Base-by-base conservation (phyloP, 2,888 invertebrate genomes). In the Watsonalla cultraria region DNA sequence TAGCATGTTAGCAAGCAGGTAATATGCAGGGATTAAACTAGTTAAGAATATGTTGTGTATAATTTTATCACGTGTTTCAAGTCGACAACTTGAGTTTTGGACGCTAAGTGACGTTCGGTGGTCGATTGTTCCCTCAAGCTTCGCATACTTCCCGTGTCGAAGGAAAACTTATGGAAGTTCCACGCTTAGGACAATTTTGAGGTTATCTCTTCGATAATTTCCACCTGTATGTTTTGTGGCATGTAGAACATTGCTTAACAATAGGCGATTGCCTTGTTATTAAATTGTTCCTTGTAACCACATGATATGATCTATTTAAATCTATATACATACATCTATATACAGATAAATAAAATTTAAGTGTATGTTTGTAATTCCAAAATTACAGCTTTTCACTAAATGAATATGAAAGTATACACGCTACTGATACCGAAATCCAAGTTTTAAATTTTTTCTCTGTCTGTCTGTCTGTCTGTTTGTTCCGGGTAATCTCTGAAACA, bases 111-210 rank as follows among this genome's bases (percentile, higher is more conserved):
- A 60, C 58, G 64, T 61, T 68, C 57, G 64, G 62, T 68, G 70
- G 65, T 70, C 72, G 66, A 76, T 74, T 78, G 72, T 78, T 74
- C 74, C 67, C 65, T 72, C 70, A 71, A 69, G 66, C 61, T 59
- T 64, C 72, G 68, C 79, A 82, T 81, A 80, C 76, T 82, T 81
- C 69, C 57, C 63, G 58, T 56, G 58, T 68, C 70, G 68, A 64
- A 65, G 61, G 64, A 58, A 61, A 74, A 76, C 74, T 77, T 76
- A 61, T 55, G 54, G 47, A 64, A 64, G 65, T 66, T 69, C 59
- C 51, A 48, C 55, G 51, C 51, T 45, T 59, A 57, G 52, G 53
- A 55, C 55, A 49, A 54, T 55, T 51, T 53, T 57, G 42, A 45
- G 37, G 47, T 47, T 47, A 50, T 56, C 47, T 56, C 47, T 53